Base-by-base conservation (phyloP, 1,140 invertebrate species). In the Sesamia nonagrioides region DNA sequence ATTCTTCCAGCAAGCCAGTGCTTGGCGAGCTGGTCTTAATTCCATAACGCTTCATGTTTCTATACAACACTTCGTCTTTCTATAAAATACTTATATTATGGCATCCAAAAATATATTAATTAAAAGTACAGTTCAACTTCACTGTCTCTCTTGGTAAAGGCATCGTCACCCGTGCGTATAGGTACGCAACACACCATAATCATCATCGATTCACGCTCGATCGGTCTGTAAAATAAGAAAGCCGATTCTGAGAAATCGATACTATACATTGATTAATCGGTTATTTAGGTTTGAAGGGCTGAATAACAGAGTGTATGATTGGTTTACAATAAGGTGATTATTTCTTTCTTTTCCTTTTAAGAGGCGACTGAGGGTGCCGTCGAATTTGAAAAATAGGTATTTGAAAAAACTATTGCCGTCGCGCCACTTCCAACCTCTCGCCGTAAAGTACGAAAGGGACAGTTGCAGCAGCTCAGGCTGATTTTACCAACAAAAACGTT, bases 171-270 rank as follows among this genome's bases (percentile, higher is more conserved):
- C 6, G 45, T 75, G 33, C 42, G 56, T 61, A 50, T n/a, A 27
- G 27, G 27, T 27, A 75, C 37, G 42, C 58, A 42, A 48, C 56
- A 56, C 69, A 56, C 37, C 69, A 27, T 63, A 73, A 74, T 74
- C 18, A 74, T 74, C 18, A 69, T 8, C 27, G 50, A 17, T 35
- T 60, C 78, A 79, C 63, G 77, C 66, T 68, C 58, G 40, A 81
- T 77, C 52, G 45, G 66, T 54, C 42, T 50, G 72, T 79, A 63
- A 75, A 74, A 79, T 74, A 72, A 79, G 78, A 79, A 79, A 79
- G 71, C 63, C 40, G 54, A 56, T 75, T 79, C 74, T 58, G 56
- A 68, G 75, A 74, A 74, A 18, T 60, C 68, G 68, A 52, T 71
- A 71, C 60, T 72, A 72, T 56, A 56, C 18, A 60, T 6, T 15